Conservation (phyloP, 2,113 vertebrate genomes). For the Scomber scombrus region DNA sequence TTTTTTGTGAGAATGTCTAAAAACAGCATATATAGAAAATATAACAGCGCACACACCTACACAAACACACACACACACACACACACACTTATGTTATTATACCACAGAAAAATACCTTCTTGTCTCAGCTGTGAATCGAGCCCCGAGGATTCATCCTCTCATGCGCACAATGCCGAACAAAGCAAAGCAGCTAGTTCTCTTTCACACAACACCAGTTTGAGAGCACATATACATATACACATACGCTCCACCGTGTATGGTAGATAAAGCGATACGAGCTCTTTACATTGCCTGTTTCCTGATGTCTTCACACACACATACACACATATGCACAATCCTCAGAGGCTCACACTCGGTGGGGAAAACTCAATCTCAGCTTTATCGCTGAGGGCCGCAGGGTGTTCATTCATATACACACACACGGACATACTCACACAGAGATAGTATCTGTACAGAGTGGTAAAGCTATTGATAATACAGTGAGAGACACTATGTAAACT, state of each 20-base stretch:
- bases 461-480: constrained; percentile 44
- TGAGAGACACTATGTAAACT: constrained; percentile 50
- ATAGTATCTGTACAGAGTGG: constrained; percentile 47
- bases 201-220: constrained; percentile 62
- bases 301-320: constrained; percentile 74
- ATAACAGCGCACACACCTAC: not conserved
- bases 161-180: constrained; percentile 68
- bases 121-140: constrained; percentile 64
- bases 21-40: constrained; percentile 28
- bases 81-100: constrained; percentile 33
- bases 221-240: constrained; percentile 77
- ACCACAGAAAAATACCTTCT: constrained; percentile 52
- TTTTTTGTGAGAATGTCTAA: constrained; percentile 16
- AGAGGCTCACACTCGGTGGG: constrained; percentile 63
- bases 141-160: constrained; percentile 70
- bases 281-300: constrained; percentile 69
- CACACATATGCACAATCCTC: constrained; percentile 33
- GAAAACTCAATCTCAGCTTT: constrained; percentile 78
- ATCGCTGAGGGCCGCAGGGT: constrained; percentile 73
- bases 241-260: constrained; percentile 25
- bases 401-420: constrained; percentile 47
- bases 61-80: constrained; percentile 8
- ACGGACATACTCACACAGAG: constrained; percentile 29
- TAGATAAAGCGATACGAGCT: constrained; percentile 74
- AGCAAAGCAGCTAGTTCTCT: constrained; percentile 63